Conservation (phyloP, 2,113 vertebrate species). For the Eretmodus cyanostictus region DNA sequence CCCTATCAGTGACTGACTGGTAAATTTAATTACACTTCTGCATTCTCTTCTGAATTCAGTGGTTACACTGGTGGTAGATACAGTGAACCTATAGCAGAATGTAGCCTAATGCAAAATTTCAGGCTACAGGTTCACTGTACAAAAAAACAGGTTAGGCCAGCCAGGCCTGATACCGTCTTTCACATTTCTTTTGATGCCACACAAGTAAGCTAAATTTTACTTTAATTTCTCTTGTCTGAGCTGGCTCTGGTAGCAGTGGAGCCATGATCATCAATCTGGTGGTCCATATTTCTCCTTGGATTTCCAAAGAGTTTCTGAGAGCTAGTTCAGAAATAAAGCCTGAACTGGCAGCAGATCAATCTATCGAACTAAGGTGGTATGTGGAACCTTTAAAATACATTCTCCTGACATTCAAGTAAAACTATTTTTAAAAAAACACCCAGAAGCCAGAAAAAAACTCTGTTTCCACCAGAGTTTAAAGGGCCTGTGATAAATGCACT, state of each 20-base stretch:
- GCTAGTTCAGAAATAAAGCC: background rate
- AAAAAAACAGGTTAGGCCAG: background rate
- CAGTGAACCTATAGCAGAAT: background rate
- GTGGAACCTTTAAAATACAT: background rate
- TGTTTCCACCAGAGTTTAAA: background rate
- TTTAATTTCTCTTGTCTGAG: background rate
- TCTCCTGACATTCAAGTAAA: background rate
- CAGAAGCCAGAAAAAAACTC: background rate
- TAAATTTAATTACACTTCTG: background rate
- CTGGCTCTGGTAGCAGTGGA: background rate
- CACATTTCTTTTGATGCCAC: background rate
- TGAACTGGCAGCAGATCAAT: background rate
- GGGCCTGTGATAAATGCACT: background rate
- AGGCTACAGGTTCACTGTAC: background rate
- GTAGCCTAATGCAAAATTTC: background rate
- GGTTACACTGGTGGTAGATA: background rate
- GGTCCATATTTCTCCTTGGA: background rate
- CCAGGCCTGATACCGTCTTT: background rate
- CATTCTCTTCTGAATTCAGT: accelerated
- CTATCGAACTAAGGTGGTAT: background rate
- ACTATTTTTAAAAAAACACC: background rate
- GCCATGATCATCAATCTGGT: background rate
- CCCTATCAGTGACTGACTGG: background rate
- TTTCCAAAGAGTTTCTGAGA: background rate
- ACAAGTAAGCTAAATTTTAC: background rate